Base-by-base conservation (phyloP, 2,797 vertebrate species). In the Hippoglossus hippoglossus region DNA sequence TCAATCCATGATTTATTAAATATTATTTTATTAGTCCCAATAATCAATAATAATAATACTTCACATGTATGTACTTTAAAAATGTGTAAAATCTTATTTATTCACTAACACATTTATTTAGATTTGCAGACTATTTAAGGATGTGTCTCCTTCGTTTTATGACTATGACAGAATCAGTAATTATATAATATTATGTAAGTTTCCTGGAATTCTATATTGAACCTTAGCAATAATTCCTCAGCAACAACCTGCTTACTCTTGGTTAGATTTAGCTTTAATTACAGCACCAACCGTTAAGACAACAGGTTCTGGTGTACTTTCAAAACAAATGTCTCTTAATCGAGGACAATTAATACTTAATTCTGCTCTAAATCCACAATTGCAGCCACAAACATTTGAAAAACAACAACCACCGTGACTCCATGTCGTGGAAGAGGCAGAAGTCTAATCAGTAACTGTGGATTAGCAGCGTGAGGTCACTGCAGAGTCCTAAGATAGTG, bases 391-490 rank as follows among this genome's bases (percentile, higher is more conserved):
- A 36, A 9, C 31, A 9, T 31, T 31, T 9, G 31, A 31, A 9
- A 39, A 22, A 22, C 22, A 22, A 13, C 36, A 12, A 12, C 36
- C 36, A 39, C 3, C 12, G 36, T 39, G 36, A 12, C 36, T 13
- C 12, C 7, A n/a, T 49, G 41, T 44, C 47, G 18, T 49, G 19
- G 19, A 49, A 49, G 41, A 1, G 41, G 41, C 41, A 44, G 16
- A 18, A 6, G 41, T 44, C 22, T 36, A 10, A 16, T 36, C 34
- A 39, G 31, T 36, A 7, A 24, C 15, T 52, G 18, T 16, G 62
- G 50, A 52, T 64, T 41, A 53, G 34, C 31, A n/a, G 49, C 7
- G 31, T 41, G 22, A 64, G 21, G 62, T 53, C 50, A 54, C 31
- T 9, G 31, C 21, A 18, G 28, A 12, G 15, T 24, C 49, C 21